Conservation (phyloP, 2,113 vertebrate genomes). For the Neopipo cinnamomea region DNA sequence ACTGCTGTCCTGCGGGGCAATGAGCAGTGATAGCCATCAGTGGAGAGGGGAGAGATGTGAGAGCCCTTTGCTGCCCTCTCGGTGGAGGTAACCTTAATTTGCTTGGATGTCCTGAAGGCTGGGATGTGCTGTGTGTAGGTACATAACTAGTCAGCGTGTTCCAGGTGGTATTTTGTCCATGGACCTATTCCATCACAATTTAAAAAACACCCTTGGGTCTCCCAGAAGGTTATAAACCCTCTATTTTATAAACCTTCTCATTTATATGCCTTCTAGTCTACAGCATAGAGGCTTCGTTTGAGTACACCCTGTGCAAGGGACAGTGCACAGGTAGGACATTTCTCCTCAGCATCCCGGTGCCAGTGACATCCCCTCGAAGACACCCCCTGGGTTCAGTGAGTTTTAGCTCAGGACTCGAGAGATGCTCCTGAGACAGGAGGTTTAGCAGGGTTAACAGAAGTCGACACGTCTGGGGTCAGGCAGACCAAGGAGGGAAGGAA, state of each 20-base stretch:
- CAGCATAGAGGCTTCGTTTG: not conserved
- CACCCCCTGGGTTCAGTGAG: rapidly evolving
- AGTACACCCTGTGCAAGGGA: rapidly evolving
- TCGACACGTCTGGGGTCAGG: not conserved
- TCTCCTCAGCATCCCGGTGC: not conserved
- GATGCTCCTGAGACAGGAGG: not conserved
- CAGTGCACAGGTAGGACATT: not conserved
- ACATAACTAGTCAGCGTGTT: rapidly evolving
- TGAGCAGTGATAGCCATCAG: not conserved
- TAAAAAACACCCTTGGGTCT: not conserved
- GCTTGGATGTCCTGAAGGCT: not conserved
- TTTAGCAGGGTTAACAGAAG: not conserved
- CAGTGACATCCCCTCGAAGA: rapidly evolving
- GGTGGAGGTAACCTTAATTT: not conserved
- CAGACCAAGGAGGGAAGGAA: not conserved
- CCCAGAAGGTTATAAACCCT: not conserved
- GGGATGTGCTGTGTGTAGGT: rapidly evolving
- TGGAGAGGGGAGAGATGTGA: not conserved
- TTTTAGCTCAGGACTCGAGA: not conserved
- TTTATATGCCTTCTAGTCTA: not conserved
- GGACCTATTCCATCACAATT: not conserved
- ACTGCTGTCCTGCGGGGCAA: not conserved
- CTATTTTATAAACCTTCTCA: not conserved
- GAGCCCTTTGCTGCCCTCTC: not conserved
- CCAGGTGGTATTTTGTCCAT: not conserved